A percentile compares a stretch with the other conserved stretches of the same genome.
These are phyloP conservation scores for Equus quagga DNA, from an alignment of 2,113 vertebrate genomes.

Conservation along the genomic window DNA sequence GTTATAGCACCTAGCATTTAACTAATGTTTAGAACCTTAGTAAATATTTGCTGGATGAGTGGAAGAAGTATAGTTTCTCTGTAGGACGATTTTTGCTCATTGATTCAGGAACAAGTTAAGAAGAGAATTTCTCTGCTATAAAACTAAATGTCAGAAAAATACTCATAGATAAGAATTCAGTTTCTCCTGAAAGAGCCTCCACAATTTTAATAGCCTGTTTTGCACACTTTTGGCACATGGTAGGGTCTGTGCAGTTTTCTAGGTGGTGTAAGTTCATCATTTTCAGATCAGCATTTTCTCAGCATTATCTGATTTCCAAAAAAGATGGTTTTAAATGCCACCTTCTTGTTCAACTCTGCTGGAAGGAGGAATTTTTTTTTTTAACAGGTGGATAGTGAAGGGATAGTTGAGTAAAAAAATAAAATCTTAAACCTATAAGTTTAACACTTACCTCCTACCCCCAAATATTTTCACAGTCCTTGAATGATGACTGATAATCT, in stretches of 20 bases:
- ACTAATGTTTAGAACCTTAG: neutral
- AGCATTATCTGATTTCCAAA: neutral
- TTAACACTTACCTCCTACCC: neutral
- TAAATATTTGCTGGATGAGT: neutral
- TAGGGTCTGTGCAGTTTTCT: neutral
- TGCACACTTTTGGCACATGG: neutral
- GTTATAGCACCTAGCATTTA: neutral
- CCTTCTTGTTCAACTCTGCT: neutral
- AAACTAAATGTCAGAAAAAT: neutral
- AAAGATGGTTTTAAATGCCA: neutral
- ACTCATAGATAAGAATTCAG: neutral
- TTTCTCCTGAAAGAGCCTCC: neutral
- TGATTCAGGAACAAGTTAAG: neutral
- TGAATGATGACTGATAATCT: neutral
- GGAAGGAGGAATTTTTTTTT: neutral
- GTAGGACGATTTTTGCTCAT: neutral
- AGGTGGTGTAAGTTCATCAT: neutral
- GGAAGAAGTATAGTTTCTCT: neutral
- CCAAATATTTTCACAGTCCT: neutral
- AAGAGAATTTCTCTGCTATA: neutral
- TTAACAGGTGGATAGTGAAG: neutral
- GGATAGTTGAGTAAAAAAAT: neutral
- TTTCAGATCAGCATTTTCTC: neutral
- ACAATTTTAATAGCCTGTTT: neutral
- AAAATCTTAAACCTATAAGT: neutral